A percentile compares a stretch with the other conserved stretches of the same genome.
These are phyloP conservation scores for Leptoclinus maculatus DNA, from an alignment of 2,797 vertebrate genomes.

Conservation along the genomic window DNA sequence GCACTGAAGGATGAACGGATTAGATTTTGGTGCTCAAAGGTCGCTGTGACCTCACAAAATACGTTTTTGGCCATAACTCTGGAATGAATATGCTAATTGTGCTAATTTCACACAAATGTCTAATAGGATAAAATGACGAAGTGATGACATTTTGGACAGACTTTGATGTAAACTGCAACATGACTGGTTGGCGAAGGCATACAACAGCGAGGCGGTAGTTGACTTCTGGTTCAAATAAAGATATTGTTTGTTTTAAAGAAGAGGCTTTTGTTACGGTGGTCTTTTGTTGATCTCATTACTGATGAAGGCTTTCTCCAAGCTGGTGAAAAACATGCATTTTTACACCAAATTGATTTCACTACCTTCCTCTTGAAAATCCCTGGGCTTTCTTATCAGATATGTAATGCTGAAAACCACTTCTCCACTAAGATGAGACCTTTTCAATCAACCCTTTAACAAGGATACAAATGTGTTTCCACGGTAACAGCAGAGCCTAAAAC, in stretches of 20 bases:
- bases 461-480: slow-evolving; percentile 29
- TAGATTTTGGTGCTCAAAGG: background rate
- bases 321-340: background rate
- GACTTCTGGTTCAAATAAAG: background rate
- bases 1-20: background rate
- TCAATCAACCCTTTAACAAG: slow-evolving; percentile 9
- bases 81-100: background rate
- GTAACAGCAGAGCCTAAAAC: slow-evolving; percentile 35
- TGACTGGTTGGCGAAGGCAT: background rate
- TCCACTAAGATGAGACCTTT: background rate
- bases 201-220: background rate
- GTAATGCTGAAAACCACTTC: background rate
- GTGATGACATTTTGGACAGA: background rate
- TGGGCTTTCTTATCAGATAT: slow-evolving; percentile 4
- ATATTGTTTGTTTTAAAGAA: background rate
- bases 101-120: background rate
- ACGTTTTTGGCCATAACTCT: background rate
- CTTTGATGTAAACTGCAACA: background rate
- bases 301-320: background rate
- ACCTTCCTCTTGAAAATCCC: background rate
- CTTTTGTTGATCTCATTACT: slow-evolving; percentile 1
- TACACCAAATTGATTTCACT: background rate
- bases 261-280: background rate
- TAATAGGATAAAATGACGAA: background rate
- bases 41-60: background rate